A percentile compares a stretch with the other conserved stretches of the same genome.
Conservation (phyloP, 1,140 invertebrate species). For the Drosophila obscura region DNA sequence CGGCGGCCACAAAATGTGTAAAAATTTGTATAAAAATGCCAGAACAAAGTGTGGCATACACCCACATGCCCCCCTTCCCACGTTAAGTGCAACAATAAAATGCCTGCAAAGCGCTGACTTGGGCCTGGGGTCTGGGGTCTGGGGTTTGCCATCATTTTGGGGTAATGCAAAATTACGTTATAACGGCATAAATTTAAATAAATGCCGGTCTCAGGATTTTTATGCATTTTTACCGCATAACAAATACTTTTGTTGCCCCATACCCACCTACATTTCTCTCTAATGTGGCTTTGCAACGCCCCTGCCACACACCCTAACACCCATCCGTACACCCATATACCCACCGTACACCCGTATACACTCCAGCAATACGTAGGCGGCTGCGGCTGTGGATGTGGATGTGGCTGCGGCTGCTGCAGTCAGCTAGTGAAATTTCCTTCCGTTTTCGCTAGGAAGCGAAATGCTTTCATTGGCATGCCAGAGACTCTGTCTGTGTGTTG, state of each 20-base stretch:
- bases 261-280: constrained; percentile 50
- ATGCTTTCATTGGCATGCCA: constrained; percentile 65
- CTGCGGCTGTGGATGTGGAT: constrained; percentile 20
- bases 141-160: constrained; percentile 65
- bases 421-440: constrained; percentile 83
- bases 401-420: constrained; percentile 65
- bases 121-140: constrained; percentile 17
- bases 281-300: constrained; percentile 70
- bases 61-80: constrained; percentile 10
- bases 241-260: constrained; percentile 79
- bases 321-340: constrained; percentile 9
- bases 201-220: constrained; percentile 84
- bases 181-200: constrained; percentile 84
- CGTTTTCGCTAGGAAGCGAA: constrained; percentile 62
- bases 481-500: constrained; percentile 12
- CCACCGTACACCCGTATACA: neutral
- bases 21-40: constrained; percentile 71
- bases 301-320: constrained; percentile 15
- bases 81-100: constrained; percentile 68
- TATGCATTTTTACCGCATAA: constrained; percentile 84
- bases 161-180: constrained; percentile 83
- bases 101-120: constrained; percentile 51
- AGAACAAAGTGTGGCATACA: constrained; percentile 53
- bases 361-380: constrained; percentile 38
- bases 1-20: constrained; percentile 41